A percentile compares a stretch with the other conserved stretches of the same genome.
Evolutionary conservation across 2,888 invertebrate species (phyloP).

Genomic region (Lepidochrysops patricia): DNA sequence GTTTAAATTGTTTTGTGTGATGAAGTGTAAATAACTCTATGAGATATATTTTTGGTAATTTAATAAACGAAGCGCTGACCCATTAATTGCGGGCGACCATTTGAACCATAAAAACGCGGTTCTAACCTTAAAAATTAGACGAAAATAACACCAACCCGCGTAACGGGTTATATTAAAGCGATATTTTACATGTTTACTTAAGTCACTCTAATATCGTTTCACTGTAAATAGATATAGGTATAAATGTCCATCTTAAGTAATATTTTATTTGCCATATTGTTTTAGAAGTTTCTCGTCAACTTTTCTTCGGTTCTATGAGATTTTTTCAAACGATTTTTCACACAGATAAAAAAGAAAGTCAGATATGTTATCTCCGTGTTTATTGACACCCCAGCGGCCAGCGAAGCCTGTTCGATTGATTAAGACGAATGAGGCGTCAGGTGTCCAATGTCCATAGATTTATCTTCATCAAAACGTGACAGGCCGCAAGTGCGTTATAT

Average conservation of each 20-base stretch:
- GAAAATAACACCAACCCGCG: not conserved
- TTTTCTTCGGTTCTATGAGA: too few species aligned
- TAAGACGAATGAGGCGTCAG: not conserved
- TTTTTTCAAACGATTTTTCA: too few species aligned
- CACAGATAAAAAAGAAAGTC: not conserved
- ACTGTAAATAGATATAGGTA: too few species aligned
- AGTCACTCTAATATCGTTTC: too few species aligned
- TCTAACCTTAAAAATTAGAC: conserved; percentile 28
- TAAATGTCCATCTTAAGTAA: too few species aligned
- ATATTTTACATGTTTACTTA: not conserved
- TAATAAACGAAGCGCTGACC: conserved; percentile 28
- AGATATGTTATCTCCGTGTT: not conserved
- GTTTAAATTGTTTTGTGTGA: not conserved
- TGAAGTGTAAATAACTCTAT: not conserved
- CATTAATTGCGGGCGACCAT: conserved; percentile 34
- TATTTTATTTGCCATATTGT: too few species aligned
- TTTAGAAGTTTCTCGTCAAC: too few species aligned
- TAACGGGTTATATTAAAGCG: not conserved
- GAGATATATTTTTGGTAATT: conserved; percentile 10
- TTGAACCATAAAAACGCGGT: conserved; percentile 40
- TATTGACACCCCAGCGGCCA: not conserved
- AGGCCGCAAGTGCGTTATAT: not conserved
- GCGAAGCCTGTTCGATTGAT: not conserved
- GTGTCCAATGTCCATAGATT: not conserved
- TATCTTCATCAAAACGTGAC: conserved; percentile 3